Base-by-base conservation (phyloP, 2,797 vertebrate species). In the Pangasius macronema region DNA sequence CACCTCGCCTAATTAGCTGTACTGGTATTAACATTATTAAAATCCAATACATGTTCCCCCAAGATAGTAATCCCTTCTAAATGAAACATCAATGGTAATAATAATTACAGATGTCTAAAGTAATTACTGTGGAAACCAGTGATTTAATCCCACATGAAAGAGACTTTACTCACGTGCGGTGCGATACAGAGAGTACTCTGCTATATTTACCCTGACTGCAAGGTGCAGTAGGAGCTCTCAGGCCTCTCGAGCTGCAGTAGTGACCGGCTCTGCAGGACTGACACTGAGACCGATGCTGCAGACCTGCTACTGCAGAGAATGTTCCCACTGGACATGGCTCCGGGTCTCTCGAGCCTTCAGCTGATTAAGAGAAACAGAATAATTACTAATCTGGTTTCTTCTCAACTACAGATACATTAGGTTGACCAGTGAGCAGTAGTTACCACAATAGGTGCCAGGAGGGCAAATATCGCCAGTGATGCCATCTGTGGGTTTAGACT, bases 371-470 rank as follows among this genome's bases (percentile, higher is more conserved):
- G 1, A 42, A 49, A 84, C 5, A 85, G 46, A 65, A 83, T 27
- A 30, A 4, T 36, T 36, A 83, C 11, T 46, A 36, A 82, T 30
- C 30, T 46, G 24, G 81, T 89, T 68, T 82, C 33, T 63, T 55
- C 3, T 46, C 27, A 46, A 30, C 39, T 51, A n/a, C 20, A 70
- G 57, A 30, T 22, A 81, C 20, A 51, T 68, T 53, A 70, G n/a
- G 46, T 83, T 83, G n/a, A 67, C 49, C 42, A 70, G 77, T 90
- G 83, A 90, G 83, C 72, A 57, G 42, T 79, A 93, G 94, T 95
- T 93, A 99, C 97, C 91, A 92, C 97, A 99, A 90, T 96, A 98
- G 24, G 95, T 95, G 83, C 97, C 98, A 39, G 87, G 91, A 3
- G 97, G 97, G 55, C 97, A 99, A 90, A 97, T 88, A 79, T 91